Percentiles rank a stretch among this genome's conserved stretches.
These are phyloP conservation scores for Nomada ruficornis DNA, from an alignment of 2,888 invertebrate genomes.

Conservation along the genomic window DNA sequence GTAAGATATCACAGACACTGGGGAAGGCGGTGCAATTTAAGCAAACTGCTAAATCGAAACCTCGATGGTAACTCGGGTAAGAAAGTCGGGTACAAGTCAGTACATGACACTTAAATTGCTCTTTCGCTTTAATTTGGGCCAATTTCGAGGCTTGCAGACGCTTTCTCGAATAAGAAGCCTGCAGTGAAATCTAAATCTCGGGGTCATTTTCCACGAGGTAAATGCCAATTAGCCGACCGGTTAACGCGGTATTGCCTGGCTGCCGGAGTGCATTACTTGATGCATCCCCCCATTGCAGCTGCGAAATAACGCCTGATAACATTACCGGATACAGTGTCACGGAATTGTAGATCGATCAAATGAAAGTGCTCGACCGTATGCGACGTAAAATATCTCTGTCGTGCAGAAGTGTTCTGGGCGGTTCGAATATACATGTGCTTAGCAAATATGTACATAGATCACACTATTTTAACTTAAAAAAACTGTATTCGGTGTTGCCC, in stretches of 20 bases:
- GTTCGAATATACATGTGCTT: no score
- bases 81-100: slow-evolving; percentile 12
- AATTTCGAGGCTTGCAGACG: slow-evolving; percentile 53
- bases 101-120: slow-evolving; percentile 50
- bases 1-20: neutral
- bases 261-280: slow-evolving; percentile 60
- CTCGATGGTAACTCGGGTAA: neutral
- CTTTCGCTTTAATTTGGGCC: slow-evolving; percentile 56
- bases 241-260: slow-evolving; percentile 73
- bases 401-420: no score
- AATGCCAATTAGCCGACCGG: slow-evolving; percentile 78
- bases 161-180: slow-evolving; percentile 47
- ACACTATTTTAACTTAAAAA: no score
- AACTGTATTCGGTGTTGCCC: no score
- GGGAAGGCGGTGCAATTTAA: neutral
- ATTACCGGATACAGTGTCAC: slow-evolving; percentile 35
- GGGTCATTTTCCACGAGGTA: slow-evolving; percentile 75
- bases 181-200: slow-evolving; percentile 64
- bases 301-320: slow-evolving; percentile 60
- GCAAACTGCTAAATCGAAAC: slow-evolving; percentile 13
- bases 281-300: slow-evolving; percentile 53
- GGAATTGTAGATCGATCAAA: slow-evolving; percentile 2
- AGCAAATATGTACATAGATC: no score
- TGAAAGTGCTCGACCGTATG: neutral
- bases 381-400: neutral